These are phyloP conservation scores for Ennomos quercinarius DNA, from an alignment of 2,888 invertebrate species.

Conservation along the genomic window DNA sequence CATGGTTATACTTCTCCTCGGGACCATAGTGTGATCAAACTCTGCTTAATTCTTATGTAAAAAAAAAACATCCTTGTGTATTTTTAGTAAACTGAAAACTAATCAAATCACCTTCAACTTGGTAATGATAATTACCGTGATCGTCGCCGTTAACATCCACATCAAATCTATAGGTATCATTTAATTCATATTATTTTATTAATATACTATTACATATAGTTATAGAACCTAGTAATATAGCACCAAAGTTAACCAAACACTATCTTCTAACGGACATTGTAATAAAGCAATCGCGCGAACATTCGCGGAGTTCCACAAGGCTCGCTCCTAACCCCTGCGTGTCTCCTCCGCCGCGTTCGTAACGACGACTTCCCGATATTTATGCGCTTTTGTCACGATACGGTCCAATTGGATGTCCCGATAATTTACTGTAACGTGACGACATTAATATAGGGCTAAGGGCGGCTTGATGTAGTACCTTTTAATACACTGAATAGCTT, in stretches of 20 bases:
- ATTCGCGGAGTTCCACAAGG: constrained; percentile 59
- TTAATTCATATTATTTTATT: too few species aligned
- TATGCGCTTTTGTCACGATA: constrained; percentile 80
- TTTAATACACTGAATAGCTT: constrained; percentile 52
- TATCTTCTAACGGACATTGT: constrained; percentile 6
- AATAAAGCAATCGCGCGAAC: constrained; percentile 34
- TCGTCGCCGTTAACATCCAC: too few species aligned
- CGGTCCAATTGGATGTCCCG: constrained; percentile 77
- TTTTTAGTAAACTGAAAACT: too few species aligned
- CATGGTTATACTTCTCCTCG: too few species aligned
- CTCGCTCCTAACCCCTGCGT: constrained; percentile 65
- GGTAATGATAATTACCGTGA: too few species aligned
- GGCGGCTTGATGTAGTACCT: constrained; percentile 62
- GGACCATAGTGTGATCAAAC: too few species aligned
- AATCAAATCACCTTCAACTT: too few species aligned
- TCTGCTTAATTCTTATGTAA: too few species aligned
- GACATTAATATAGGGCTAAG: constrained; percentile 67
- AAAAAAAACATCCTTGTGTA: too few species aligned
- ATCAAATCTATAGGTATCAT: too few species aligned
- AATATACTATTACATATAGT: too few species aligned
- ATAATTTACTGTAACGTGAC: constrained; percentile 79
- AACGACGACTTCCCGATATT: constrained; percentile 71
- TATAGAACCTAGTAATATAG: too few species aligned
- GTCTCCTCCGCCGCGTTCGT: constrained; percentile 62
- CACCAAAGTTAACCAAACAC: background rate